Evolutionary conservation across 2,113 vertebrate genomes (phyloP).

Genomic region (Cyanoramphus novaezelandiae): DNA sequence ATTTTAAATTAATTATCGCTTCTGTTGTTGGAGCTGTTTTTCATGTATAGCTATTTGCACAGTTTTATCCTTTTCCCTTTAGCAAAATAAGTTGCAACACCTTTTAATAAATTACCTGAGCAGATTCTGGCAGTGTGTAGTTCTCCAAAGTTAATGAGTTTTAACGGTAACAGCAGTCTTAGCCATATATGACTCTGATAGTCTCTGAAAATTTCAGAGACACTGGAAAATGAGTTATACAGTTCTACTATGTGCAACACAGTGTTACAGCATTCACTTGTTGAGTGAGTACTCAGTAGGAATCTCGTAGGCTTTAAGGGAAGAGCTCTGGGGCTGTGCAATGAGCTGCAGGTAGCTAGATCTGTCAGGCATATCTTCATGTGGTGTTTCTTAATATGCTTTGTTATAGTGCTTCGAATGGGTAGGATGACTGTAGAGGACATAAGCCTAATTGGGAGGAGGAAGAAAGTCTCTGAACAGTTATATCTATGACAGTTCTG

Average conservation of each 20-base stretch:
- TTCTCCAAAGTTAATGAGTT: background rate
- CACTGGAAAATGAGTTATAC: background rate
- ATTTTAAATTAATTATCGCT: background rate
- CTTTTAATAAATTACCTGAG: background rate
- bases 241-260: background rate
- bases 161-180: background rate
- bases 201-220: background rate
- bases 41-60: background rate
- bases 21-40: background rate
- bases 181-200: background rate
- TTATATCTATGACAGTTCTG: conserved; percentile 48
- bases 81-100: background rate
- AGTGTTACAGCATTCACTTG: background rate
- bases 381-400: background rate
- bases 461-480: background rate
- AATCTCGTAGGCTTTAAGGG: background rate
- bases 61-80: background rate
- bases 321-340: background rate
- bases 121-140: background rate
- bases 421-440: background rate
- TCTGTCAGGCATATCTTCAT: background rate
- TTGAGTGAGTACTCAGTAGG: background rate
- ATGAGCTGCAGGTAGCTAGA: background rate
- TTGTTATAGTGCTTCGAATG: background rate
- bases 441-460: background rate